These are phyloP conservation scores for Gorsachius magnificus DNA, from an alignment of 2,797 vertebrate species.

Conservation along the genomic window DNA sequence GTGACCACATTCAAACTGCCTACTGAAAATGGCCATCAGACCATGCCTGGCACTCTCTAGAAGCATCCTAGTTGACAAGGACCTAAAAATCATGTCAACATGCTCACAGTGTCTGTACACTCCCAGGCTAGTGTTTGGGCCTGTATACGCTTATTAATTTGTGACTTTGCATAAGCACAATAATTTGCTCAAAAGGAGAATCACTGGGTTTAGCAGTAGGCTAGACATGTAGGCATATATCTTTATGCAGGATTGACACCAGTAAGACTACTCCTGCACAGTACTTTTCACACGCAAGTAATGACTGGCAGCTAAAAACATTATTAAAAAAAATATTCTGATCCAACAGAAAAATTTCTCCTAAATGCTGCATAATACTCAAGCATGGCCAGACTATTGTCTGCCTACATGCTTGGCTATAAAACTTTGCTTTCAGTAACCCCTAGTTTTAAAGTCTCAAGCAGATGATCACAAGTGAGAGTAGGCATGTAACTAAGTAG, in stretches of 20 bases:
- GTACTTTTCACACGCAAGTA: neutral
- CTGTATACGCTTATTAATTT: neutral
- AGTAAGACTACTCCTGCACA: neutral
- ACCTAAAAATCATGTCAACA: fast-evolving
- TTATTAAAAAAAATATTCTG: neutral
- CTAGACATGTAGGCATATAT: neutral
- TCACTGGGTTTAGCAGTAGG: neutral
- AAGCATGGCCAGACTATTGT: neutral
- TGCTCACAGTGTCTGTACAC: neutral
- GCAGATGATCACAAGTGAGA: neutral
- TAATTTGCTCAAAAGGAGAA: neutral
- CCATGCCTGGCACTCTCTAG: neutral
- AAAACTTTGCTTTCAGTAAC: neutral
- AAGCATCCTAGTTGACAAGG: neutral
- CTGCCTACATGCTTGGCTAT: neutral
- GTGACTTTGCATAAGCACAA: neutral
- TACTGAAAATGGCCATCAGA: neutral
- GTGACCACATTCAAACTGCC: neutral
- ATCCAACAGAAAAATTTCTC: neutral
- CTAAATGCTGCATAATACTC: neutral
- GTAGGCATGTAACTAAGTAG: neutral
- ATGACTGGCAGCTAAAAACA: neutral
- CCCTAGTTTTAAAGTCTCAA: neutral
- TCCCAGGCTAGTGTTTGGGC: neutral
- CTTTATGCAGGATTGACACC: neutral